Base-by-base conservation (phyloP, 2,888 invertebrate genomes). In the Acanthococcus lagerstroemiae region DNA sequence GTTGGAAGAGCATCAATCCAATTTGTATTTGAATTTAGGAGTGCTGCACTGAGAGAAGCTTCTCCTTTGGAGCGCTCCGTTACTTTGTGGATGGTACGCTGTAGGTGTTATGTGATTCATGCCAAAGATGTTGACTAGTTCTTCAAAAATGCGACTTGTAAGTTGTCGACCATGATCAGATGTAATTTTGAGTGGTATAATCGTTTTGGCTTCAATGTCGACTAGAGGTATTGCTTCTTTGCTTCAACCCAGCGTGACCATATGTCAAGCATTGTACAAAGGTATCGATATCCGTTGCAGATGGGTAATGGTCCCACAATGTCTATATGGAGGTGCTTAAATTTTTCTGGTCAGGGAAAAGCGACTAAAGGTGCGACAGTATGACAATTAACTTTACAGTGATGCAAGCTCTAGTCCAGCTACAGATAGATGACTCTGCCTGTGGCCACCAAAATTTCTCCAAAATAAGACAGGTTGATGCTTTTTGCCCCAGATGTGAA, bases 151-250 rank as follows among this genome's bases (percentile, higher is more conserved):
- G 0, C 56, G 24, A 0, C 74, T 72, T 57, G 74, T 73, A 60
- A 77, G 76, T 67, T 76, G 75, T 26, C 72, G 67, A 21, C 77
- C 75, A 69, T 73, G 73, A 71, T 76, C 76, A 15, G 75, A 73
- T 0, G 75, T 74, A 4, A 75, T 69, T 3, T 30, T 65, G 1
- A 27, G 21, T 4, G 77, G 78, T 6, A 74, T 71, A 17, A 67
- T 46, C 3, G 44, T 21, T 22, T 60, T 24, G 1, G 60, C 44
- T 25, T 6, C 37, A 17, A 50, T 48, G 24, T 19, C 46, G 19
- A 22, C 12, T 2, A 55, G 6, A 1, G 61, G 54, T n/a, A 30
- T 44, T 15, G 50, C 57, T 24, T 66, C 66, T n/a, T n/a, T n/a
- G n/a, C n/a, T n/a, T n/a, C n/a, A 15, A 56, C 19, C 57, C 66